Base-by-base conservation (phyloP, 2,113 vertebrate genomes). In the Monarcha castaneiventris region DNA sequence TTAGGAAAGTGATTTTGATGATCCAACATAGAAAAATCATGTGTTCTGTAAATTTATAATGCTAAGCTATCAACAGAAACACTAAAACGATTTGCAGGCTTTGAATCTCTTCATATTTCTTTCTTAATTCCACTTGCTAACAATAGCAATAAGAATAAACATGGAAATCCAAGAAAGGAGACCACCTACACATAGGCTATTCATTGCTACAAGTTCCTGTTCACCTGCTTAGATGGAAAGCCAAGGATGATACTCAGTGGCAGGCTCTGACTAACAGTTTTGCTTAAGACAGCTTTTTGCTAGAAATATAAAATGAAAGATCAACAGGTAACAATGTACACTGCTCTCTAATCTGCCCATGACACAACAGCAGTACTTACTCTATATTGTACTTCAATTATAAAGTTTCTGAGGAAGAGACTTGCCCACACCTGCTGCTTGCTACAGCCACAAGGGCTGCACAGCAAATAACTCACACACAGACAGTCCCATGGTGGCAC, bases 151-250 rank as follows among this genome's bases (percentile, higher is more conserved):
- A 90, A 87, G 30, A 93, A 96, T 78, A 94, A 86, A 54, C 66
- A 84, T 44, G 64, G 56, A 94, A 92, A 96, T 64, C 33, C 56
- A 88, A 89, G 91, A 83, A 84, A 64, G 77, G 49, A 89, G 71
- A 80, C 71, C 77, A 66, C 93, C 93, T 93, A 93, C 93, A 87
- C 54, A 75, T 0, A 66, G 18, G 58, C 62, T 95, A 86, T 87
- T 76, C 73, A 71, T 95, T 93, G 68, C 80, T 72, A 85, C 41
- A 66, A 94, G 91, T 94, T 94, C 81, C 82, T 87, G 87, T 91
- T 91, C 95, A 85, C 46, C 62, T 93, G 64, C 74, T 90, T 66
- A 58, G 30, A 73, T 20, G n/a, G 77, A 95, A 87, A 78, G 46
- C 25, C 76, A 89, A 85, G 62, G 32, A 87, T 54, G 27, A 87